phyloP scores from a whole-genome alignment of 1,140 invertebrate species.

The Steinernema feltiae region DNA sequence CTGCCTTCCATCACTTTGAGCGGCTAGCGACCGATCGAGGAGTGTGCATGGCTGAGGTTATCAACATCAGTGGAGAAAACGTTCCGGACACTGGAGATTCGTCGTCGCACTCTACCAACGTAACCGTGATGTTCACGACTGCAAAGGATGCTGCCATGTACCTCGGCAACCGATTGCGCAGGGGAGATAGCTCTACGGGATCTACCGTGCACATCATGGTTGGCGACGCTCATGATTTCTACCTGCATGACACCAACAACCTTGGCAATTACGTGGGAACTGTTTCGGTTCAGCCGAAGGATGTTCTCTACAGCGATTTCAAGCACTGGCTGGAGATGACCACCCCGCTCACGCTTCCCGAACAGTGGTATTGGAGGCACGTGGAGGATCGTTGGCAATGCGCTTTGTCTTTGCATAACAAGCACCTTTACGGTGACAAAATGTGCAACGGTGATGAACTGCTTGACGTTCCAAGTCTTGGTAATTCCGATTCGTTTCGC shows the following conservation, averaged over 20 bases:
- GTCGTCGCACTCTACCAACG: slow-evolving; percentile 30
- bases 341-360: slow-evolving; percentile 49
- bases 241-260: slow-evolving; percentile 43
- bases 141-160: slow-evolving; percentile 43
- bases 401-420: slow-evolving; percentile 41
- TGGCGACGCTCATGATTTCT: slow-evolving; percentile 53
- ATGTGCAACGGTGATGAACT: slow-evolving; percentile 54
- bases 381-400: slow-evolving; percentile 51
- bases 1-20: slow-evolving; percentile 41
- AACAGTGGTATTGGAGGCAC: slow-evolving; percentile 51
- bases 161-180: slow-evolving; percentile 29
- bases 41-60: slow-evolving; percentile 45
- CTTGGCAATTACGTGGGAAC: slow-evolving; percentile 45
- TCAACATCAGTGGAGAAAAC: slow-evolving; percentile 35
- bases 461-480: slow-evolving; percentile 39
- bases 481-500: background rate
- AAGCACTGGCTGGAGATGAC: slow-evolving; percentile 39
- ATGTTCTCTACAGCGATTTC: slow-evolving; percentile 43
- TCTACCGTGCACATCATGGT: slow-evolving; percentile 44
- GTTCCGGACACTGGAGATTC: slow-evolving; percentile 16
- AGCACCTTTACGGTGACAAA: slow-evolving; percentile 43
- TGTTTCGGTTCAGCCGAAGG: slow-evolving; percentile 51
- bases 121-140: slow-evolving; percentile 49
- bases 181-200: background rate
- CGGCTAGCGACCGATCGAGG: slow-evolving; percentile 35